These are phyloP conservation scores for Cathartes aura DNA, from an alignment of 2,113 vertebrate genomes.

Conservation along the genomic window DNA sequence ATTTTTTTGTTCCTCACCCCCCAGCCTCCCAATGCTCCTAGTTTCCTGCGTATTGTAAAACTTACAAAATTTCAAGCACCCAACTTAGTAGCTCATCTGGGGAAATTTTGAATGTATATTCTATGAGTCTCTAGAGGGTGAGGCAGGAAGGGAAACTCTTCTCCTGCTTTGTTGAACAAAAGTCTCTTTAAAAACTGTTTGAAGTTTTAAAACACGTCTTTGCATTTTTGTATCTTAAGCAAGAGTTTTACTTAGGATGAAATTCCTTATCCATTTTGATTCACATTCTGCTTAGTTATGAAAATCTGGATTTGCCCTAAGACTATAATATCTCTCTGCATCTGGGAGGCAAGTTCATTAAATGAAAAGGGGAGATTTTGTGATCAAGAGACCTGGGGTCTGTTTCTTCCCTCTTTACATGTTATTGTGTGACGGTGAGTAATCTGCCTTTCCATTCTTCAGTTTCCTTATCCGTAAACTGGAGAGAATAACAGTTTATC, in stretches of 20 bases:
- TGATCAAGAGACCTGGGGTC: slow-evolving; percentile 7
- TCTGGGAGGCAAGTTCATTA: slow-evolving; percentile 29
- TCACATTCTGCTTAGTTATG: slow-evolving; percentile 7
- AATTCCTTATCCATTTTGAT: slow-evolving; percentile 44
- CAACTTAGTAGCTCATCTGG: background rate
- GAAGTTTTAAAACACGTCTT: background rate
- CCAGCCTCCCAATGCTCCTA: background rate
- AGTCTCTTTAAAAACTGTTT: background rate
- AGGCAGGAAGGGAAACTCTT: background rate
- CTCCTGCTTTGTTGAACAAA: background rate
- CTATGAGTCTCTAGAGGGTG: background rate
- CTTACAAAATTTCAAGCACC: background rate
- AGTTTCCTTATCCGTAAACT: background rate
- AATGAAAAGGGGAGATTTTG: background rate
- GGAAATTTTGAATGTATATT: background rate
- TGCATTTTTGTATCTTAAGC: slow-evolving; percentile 27
- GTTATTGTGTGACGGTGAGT: background rate
- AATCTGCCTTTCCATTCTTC: background rate
- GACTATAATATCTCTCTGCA: background rate
- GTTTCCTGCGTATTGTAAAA: background rate
- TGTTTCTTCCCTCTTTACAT: background rate
- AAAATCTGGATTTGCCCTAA: slow-evolving; percentile 41
- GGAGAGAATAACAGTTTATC: background rate
- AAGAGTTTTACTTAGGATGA: slow-evolving; percentile 17
- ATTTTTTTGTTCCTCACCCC: background rate